Evolutionary conservation across 2,888 invertebrate species (phyloP).

Genomic region (Parnassius orleans): DNA sequence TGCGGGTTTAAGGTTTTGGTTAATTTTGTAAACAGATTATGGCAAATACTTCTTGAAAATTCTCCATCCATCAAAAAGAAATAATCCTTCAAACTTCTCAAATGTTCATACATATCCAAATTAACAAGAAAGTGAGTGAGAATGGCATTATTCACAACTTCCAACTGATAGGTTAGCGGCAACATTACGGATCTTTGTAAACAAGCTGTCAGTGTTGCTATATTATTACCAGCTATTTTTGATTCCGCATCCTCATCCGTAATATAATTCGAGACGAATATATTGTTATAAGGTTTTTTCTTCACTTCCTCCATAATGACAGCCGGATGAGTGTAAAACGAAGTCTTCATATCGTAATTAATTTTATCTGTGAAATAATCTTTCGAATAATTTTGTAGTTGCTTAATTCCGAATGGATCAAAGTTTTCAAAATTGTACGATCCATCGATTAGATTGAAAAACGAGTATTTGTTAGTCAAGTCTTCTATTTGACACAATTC

Average conservation of each 20-base stretch:
- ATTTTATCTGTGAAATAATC: constrained; percentile 56
- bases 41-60: constrained; percentile 86
- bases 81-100: constrained; percentile 87
- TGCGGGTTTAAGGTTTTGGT: constrained; percentile 83
- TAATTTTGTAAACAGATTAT: constrained; percentile 84
- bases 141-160: constrained; percentile 86
- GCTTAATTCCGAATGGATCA: constrained; percentile 69
- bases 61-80: constrained; percentile 91
- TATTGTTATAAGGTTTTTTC: constrained; percentile 66
- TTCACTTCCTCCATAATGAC: constrained; percentile 66
- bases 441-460: constrained; percentile 73
- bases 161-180: constrained; percentile 85
- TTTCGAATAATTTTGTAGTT: constrained; percentile 41
- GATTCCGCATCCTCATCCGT: constrained; percentile 49
- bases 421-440: constrained; percentile 68
- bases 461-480: constrained; percentile 46
- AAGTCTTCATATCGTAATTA: constrained; percentile 46
- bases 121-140: constrained; percentile 85
- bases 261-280: constrained; percentile 54
- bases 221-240: constrained; percentile 61
- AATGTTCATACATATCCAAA: constrained; percentile 85
- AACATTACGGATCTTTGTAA: constrained; percentile 84
- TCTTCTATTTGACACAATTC: constrained; percentile 32
- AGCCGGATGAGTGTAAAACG: constrained; percentile 65
- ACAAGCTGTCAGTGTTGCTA: constrained; percentile 79